A percentile compares a stretch with the other conserved stretches of the same genome.
phyloP scores from a whole-genome alignment of 2,113 vertebrate species.

The Gulo gulo region DNA sequence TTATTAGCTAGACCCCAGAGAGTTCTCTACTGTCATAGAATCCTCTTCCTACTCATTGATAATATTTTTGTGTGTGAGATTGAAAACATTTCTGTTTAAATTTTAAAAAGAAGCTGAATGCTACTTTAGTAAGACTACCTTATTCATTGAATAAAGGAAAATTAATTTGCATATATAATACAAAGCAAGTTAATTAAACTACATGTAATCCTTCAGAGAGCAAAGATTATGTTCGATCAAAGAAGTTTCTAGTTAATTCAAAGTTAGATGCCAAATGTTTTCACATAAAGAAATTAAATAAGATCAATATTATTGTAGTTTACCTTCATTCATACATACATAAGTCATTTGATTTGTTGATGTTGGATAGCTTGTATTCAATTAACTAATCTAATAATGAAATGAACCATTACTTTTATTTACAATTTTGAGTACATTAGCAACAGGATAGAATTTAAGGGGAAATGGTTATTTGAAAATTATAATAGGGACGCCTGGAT shows the following conservation, averaged over 20 bases:
- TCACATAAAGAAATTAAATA: conserved; percentile 26
- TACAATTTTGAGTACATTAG: not conserved
- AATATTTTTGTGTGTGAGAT: conserved; percentile 72
- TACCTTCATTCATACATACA: not conserved
- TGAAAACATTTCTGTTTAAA: conserved; percentile 77
- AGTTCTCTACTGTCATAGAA: conserved; percentile 57
- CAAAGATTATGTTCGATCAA: conserved; percentile 72
- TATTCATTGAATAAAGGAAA: conserved; percentile 46
- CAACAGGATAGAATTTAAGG: not conserved
- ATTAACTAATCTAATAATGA: not conserved
- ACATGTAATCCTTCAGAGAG: conserved; percentile 67
- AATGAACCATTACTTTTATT: not conserved
- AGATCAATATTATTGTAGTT: conserved; percentile 4
- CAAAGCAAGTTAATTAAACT: conserved; percentile 70
- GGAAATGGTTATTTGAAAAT: not conserved
- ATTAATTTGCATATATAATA: conserved; percentile 58
- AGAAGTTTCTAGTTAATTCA: conserved; percentile 66
- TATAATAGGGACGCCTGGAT: not conserved
- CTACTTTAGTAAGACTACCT: not conserved
- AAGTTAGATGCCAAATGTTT: conserved; percentile 26
- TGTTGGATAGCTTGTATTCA: not conserved
- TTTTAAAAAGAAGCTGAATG: not conserved
- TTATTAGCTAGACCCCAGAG: conserved; percentile 53
- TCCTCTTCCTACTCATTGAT: conserved; percentile 25
- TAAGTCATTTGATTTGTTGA: not conserved